Evolutionary conservation across 2,888 invertebrate genomes (phyloP).

Genomic region (Colostygia pectinataria): DNA sequence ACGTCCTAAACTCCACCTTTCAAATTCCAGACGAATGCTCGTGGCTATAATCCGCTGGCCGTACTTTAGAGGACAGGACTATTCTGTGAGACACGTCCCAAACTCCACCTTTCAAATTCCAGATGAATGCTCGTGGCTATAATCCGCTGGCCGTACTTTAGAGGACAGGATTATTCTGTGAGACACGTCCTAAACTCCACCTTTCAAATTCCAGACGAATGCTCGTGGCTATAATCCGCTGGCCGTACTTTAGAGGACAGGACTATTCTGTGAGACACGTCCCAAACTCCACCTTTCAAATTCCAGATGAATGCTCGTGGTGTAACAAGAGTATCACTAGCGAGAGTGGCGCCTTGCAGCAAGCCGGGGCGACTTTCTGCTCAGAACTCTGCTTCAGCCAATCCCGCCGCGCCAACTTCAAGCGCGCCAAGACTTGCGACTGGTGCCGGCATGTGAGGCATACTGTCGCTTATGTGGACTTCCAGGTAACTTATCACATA

Average conservation of each 20-base stretch:
- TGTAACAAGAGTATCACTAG: slow-evolving; percentile 86
- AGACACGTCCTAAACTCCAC: too few species aligned
- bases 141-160: too few species aligned
- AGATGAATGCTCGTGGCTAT: slow-evolving; percentile 89
- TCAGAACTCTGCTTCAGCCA: slow-evolving; percentile 96
- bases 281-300: slow-evolving; percentile 12
- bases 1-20: too few species aligned
- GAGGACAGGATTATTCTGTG: too few species aligned
- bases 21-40: slow-evolving; percentile 84
- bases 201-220: slow-evolving; percentile 77
- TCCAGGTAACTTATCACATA: slow-evolving; percentile 87
- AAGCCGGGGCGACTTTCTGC: slow-evolving; percentile 86
- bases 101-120: slow-evolving; percentile 45
- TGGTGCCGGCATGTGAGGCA: slow-evolving; percentile 96
- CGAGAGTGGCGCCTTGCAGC: slow-evolving; percentile 77
- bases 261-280: too few species aligned
- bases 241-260: too few species aligned
- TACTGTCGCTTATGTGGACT: slow-evolving; percentile 95
- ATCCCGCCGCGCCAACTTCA: slow-evolving; percentile 94
- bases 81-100: too few species aligned
- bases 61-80: too few species aligned
- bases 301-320: slow-evolving; percentile 87
- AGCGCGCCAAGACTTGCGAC: slow-evolving; percentile 95
- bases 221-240: too few species aligned
- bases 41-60: too few species aligned